These are phyloP conservation scores for Drosophila neotestacea DNA, from an alignment of 2,888 invertebrate species.

Conservation along the genomic window DNA sequence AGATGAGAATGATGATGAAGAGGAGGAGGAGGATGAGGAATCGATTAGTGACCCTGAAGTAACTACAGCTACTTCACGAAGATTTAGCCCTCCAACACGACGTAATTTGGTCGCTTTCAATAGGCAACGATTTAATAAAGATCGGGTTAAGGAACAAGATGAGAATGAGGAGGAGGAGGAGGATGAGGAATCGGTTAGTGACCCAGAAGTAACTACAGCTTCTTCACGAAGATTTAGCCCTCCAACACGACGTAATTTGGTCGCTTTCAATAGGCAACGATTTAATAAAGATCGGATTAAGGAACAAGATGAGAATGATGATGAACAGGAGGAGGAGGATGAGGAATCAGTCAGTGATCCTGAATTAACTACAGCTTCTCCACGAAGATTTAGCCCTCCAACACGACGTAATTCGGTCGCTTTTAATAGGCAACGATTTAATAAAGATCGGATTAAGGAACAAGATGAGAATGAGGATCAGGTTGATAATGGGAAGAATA, in stretches of 20 bases:
- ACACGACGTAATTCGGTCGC: constrained; percentile 50
- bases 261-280: constrained; percentile 53
- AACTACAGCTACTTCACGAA: constrained; percentile 33
- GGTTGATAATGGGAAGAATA: too few relatives aligned
- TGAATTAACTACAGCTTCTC: constrained; percentile 28
- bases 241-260: constrained; percentile 48
- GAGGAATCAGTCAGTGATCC: too few relatives aligned
- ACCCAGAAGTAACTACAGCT: constrained; percentile 28
- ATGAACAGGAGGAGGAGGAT: constrained; percentile 8
- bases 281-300: constrained; percentile 34
- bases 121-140: constrained; percentile 53
- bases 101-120: constrained; percentile 57
- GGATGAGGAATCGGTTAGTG: not conserved
- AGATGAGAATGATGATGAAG: constrained; percentile 10
- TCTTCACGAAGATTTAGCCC: constrained; percentile 34
- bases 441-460: constrained; percentile 32
- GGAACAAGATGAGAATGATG: constrained; percentile 8
- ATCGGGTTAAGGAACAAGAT: constrained; percentile 23
- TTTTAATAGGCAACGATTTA: constrained; percentile 58
- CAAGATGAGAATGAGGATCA: not conserved
- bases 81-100: constrained; percentile 37
- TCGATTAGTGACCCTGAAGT: too few relatives aligned
- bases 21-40: constrained; percentile 3
- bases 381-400: constrained; percentile 31
- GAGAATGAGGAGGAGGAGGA: constrained; percentile 20